Conservation (phyloP, 2,888 invertebrate species). For the Xestobium rufovillosum region DNA sequence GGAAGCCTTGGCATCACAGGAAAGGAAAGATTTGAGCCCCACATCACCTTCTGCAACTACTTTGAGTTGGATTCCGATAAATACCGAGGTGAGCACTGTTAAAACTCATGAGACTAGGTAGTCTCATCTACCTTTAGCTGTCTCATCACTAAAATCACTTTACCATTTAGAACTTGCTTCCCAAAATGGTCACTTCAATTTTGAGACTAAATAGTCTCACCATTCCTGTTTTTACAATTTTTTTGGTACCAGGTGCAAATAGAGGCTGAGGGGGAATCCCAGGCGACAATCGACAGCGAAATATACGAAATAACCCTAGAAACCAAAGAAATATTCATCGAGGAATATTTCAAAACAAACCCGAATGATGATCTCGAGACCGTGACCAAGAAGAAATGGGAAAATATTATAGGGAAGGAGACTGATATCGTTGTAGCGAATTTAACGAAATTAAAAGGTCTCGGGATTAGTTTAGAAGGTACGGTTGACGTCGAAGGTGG, state of each 20-base stretch:
- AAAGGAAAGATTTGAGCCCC: slow-evolving; percentile 44
- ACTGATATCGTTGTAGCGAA: slow-evolving; percentile 86
- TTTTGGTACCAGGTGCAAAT: slow-evolving; percentile 51
- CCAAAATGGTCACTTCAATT: no score
- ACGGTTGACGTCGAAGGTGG: slow-evolving; percentile 98
- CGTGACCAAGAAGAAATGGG: slow-evolving; percentile 72
- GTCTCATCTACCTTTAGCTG: no score
- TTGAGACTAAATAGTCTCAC: no score
- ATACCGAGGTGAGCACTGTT: slow-evolving; percentile 51
- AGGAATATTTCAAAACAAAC: slow-evolving; percentile 43
- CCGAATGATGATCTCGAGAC: slow-evolving; percentile 47
- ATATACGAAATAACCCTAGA: slow-evolving; percentile 49
- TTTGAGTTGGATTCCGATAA: slow-evolving; percentile 75
- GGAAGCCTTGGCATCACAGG: slow-evolving; percentile 67
- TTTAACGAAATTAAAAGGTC: slow-evolving; percentile 83
- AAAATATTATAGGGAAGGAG: slow-evolving; percentile 70
- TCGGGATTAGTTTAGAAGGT: slow-evolving; percentile 96
- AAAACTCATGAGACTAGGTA: no score
- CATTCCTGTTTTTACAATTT: no score
- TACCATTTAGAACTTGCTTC: no score
- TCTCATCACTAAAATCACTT: no score
- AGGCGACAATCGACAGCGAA: slow-evolving; percentile 73
- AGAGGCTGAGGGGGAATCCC: slow-evolving; percentile 73
- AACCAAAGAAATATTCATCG: slow-evolving; percentile 41
- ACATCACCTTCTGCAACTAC: slow-evolving; percentile 73